These are phyloP conservation scores for Hylomyscus alleni DNA, from an alignment of 2,797 vertebrate genomes.

Conservation along the genomic window DNA sequence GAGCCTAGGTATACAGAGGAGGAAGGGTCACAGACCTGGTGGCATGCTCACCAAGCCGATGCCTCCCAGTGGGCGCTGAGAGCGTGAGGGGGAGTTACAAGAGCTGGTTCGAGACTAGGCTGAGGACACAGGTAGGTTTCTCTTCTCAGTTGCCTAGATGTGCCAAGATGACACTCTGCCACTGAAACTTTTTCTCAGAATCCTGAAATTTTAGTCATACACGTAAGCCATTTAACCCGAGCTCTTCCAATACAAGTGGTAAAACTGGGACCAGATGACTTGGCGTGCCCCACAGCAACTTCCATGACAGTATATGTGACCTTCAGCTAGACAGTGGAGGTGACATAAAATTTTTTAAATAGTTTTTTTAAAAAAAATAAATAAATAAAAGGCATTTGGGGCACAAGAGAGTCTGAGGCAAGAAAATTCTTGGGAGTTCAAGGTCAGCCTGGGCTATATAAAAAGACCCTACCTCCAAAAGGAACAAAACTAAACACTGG, in stretches of 20 bases:
- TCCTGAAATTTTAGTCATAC: not conserved
- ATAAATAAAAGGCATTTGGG: not conserved
- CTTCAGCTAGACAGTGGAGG: not conserved
- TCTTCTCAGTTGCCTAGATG: not conserved
- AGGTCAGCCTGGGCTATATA: not conserved
- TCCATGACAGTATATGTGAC: not conserved
- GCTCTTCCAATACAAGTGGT: not conserved
- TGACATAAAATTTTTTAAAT: not conserved
- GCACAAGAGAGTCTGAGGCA: not conserved
- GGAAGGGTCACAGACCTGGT: accelerated
- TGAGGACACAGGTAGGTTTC: not conserved
- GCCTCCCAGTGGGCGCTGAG: not conserved
- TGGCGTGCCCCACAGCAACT: not conserved
- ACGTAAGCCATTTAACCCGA: not conserved
- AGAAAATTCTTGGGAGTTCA: not conserved
- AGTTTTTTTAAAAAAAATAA: not conserved
- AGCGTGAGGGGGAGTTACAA: not conserved
- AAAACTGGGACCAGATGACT: slow-evolving; percentile 5
- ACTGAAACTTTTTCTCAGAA: not conserved
- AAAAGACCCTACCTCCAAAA: not conserved
- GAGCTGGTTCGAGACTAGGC: not conserved
- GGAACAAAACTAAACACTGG: not conserved
- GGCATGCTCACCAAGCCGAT: accelerated
- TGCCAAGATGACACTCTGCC: not conserved
- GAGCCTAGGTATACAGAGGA: not conserved